These are phyloP conservation scores for Eospalax fontanierii DNA, from an alignment of 2,797 vertebrate genomes.

Conservation along the genomic window DNA sequence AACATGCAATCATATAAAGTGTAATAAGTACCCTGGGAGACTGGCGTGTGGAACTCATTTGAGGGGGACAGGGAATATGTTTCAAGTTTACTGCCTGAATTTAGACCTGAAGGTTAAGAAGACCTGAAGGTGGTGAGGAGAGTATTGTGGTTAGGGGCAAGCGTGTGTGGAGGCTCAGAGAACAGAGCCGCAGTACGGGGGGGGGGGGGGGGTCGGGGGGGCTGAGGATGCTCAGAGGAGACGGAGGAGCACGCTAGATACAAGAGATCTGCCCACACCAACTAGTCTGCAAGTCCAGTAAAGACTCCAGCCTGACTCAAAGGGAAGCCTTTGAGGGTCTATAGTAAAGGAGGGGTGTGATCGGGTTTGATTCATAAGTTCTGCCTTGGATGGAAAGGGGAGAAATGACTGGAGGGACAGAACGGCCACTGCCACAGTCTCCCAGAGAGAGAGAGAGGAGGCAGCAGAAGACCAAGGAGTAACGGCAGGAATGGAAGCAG, in stretches of 20 bases:
- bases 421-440: not conserved
- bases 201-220: too few species aligned
- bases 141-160: not conserved
- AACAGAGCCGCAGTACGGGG: not conserved
- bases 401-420: not conserved
- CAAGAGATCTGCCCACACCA: not conserved
- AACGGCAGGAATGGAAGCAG: not conserved
- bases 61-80: not conserved
- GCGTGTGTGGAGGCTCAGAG: not conserved
- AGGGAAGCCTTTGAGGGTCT: not conserved
- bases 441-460: not conserved
- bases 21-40: not conserved
- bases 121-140: too few species aligned
- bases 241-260: not conserved
- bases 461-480: not conserved
- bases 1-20: not conserved
- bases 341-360: not conserved
- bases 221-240: not conserved
- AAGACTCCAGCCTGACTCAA: not conserved
- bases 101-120: slow-evolving; percentile 7
- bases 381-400: not conserved
- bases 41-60: not conserved
- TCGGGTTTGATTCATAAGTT: not conserved
- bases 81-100: not conserved
- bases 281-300: not conserved